A percentile compares a stretch with the other conserved stretches of the same genome.
Conservation (phyloP, 2,113 vertebrate genomes). For the human region DNA sequence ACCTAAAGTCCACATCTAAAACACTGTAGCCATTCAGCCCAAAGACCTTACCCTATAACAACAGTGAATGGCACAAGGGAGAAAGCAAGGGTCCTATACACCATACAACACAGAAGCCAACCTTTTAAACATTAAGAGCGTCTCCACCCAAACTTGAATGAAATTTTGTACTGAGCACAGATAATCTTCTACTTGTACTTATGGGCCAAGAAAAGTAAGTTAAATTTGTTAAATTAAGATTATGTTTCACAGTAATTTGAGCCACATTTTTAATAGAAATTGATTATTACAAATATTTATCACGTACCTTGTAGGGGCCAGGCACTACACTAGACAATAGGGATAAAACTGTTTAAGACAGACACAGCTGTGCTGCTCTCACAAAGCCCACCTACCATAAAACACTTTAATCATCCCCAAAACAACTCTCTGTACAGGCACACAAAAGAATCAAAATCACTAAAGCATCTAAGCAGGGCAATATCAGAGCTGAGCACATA, state of each 20-base stretch:
- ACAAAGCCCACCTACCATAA: neutral
- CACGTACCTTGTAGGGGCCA: neutral
- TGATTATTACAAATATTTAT: neutral
- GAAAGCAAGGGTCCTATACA: neutral
- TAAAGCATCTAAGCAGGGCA: neutral
- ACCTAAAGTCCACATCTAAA: neutral
- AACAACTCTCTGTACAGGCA: neutral
- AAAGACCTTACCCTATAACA: neutral
- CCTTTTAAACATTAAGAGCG: neutral
- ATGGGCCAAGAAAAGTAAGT: neutral
- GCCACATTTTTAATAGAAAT: neutral
- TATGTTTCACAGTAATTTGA: neutral
- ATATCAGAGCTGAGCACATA: neutral
- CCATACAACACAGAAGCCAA: accelerated
- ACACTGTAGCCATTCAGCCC: neutral
- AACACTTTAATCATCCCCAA: neutral
- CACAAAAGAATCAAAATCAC: neutral
- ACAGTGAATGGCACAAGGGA: neutral
- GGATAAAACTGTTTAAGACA: neutral
- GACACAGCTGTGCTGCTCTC: neutral
- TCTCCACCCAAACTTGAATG: neutral
- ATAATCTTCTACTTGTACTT: neutral
- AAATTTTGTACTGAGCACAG: neutral
- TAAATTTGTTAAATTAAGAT: neutral
- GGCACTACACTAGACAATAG: neutral